Evolutionary conservation across 1,140 invertebrate genomes (phyloP).

Genomic region (Bombus polaris): DNA sequence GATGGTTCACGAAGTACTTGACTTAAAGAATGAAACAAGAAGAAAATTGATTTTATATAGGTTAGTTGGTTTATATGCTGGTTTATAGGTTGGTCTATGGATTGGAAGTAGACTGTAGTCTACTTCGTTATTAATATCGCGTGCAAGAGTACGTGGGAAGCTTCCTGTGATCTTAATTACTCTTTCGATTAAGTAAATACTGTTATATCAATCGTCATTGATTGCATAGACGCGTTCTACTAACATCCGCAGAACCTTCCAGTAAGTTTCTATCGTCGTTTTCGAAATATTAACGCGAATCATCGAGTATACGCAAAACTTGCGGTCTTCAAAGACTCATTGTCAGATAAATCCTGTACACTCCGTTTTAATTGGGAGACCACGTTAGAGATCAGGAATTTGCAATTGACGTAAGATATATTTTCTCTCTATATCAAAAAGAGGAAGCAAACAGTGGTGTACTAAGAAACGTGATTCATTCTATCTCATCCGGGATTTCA

Average conservation of each 20-base stretch:
- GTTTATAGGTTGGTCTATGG: not conserved
- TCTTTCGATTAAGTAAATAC: not conserved
- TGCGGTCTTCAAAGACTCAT: not conserved
- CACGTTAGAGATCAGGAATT: not conserved
- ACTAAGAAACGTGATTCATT: conserved; percentile 10
- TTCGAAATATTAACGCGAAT: not conserved
- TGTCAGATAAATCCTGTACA: not conserved
- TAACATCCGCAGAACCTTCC: not conserved
- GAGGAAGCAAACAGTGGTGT: not conserved
- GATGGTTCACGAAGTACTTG: not conserved
- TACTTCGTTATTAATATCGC: not conserved
- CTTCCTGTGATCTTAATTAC: conserved; percentile 14
- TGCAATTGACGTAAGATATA: not conserved
- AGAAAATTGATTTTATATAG: not conserved
- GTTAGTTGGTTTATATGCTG: not conserved
- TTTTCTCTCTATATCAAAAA: too few relatives aligned
- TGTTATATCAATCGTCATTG: not conserved
- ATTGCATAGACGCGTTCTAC: not conserved
- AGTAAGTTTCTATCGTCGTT: not conserved
- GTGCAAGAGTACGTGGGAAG: not conserved
- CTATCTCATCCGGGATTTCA: not conserved
- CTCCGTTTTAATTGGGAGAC: not conserved
- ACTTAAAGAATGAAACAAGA: not conserved
- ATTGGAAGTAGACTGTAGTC: not conserved
- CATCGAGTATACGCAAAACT: too few relatives aligned